Conservation (phyloP, 2,113 vertebrate genomes). For the Sapajus apella region DNA sequence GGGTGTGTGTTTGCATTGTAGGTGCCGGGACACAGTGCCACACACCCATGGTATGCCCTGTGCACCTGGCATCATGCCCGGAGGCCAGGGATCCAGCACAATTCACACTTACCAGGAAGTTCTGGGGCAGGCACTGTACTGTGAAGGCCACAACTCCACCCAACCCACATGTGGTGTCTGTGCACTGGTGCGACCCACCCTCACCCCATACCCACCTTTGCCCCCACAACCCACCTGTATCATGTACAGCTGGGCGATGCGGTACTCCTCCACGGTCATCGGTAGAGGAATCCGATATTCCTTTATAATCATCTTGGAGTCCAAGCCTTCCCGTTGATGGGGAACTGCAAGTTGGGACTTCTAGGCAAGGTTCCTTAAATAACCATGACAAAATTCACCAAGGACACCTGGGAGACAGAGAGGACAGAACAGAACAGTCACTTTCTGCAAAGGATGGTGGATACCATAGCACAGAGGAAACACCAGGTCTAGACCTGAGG, state of each 20-base stretch:
- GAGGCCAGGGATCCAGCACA: neutral
- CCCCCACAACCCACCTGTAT: constrained; percentile 90
- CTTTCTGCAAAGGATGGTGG: neutral
- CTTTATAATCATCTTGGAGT: constrained; percentile 96
- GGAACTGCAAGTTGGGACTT: constrained; percentile 80
- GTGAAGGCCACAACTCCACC: neutral
- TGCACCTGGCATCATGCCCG: fast-evolving
- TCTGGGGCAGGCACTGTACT: neutral
- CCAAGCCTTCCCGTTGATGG: constrained; percentile 69
- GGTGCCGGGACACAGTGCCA: fast-evolving
- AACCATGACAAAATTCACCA: constrained; percentile 79
- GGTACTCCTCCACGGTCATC: constrained; percentile 98
- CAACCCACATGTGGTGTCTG: neutral
- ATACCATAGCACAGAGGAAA: neutral
- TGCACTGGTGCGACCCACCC: neutral
- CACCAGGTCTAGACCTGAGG: neutral
- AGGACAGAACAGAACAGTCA: neutral
- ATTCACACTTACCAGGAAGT: neutral
- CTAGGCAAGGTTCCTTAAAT: constrained; percentile 81
- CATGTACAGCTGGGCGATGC: constrained; percentile 99
- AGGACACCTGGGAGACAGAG: constrained; percentile 75
- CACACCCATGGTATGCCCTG: fast-evolving
- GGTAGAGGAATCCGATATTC: constrained; percentile 98
- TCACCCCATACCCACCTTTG: fast-evolving
- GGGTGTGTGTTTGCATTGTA: fast-evolving